Percentiles rank a stretch among this genome's conserved stretches.
Evolutionary conservation across 2,888 invertebrate genomes (phyloP).

Genomic region (Stenodera caucasica): DNA sequence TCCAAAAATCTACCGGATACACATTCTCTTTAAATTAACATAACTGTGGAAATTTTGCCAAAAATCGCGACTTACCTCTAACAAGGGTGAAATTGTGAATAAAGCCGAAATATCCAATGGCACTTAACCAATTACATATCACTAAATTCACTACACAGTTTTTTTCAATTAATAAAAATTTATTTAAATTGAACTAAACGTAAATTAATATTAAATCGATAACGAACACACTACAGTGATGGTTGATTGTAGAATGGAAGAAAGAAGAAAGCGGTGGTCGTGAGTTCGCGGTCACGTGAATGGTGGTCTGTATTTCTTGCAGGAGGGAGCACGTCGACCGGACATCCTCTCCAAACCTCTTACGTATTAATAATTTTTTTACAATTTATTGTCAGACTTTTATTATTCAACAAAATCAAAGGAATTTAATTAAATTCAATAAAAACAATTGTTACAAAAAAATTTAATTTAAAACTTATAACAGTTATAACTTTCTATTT

Average conservation of each 20-base stretch:
- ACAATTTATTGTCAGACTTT: background rate
- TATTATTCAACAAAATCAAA: background rate
- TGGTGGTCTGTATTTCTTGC: constrained; percentile 31
- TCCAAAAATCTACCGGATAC: background rate
- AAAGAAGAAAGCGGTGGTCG: constrained; percentile 47
- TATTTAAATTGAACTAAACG: too few species aligned
- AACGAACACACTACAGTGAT: constrained; percentile 28
- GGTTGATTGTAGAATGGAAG: constrained; percentile 45
- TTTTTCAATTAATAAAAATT: too few species aligned
- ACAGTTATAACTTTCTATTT: constrained; percentile 27
- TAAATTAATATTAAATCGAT: constrained; percentile 19
- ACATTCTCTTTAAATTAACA: background rate
- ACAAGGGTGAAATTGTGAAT: background rate
- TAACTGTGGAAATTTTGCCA: background rate
- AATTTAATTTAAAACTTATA: background rate
- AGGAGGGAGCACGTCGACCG: constrained; percentile 48
- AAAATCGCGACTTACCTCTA: constrained; percentile 7
- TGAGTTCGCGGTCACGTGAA: constrained; percentile 46
- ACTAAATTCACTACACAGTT: constrained; percentile 33
- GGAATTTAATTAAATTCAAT: background rate
- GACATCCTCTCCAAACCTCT: constrained; percentile 41
- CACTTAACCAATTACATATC: constrained; percentile 27
- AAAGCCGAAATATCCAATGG: constrained; percentile 26
- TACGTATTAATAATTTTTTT: background rate
- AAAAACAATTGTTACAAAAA: background rate